Conservation (phyloP, 2,797 vertebrate genomes). For the Aulostomus chinensis region DNA sequence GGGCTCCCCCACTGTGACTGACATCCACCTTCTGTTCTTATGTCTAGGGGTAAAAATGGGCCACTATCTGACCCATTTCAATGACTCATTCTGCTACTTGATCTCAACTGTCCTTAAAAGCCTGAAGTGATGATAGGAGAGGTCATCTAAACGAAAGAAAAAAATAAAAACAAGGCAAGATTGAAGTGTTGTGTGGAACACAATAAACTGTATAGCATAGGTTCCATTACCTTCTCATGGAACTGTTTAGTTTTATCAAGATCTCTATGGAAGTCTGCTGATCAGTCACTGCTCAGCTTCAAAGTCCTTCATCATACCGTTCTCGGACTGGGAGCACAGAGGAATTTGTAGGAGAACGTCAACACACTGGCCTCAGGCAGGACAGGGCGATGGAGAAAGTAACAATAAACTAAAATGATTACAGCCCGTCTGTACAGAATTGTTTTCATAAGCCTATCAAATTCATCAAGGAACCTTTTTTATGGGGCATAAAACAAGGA, state of each 20-base stretch:
- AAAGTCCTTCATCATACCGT: slow-evolving; percentile 33
- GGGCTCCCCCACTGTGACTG: slow-evolving; percentile 70
- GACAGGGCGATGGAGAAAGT: slow-evolving; percentile 46
- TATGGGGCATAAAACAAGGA: slow-evolving; percentile 70
- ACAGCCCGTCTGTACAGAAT: slow-evolving; percentile 59
- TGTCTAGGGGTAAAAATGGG: slow-evolving; percentile 68
- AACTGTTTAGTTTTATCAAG: not conserved
- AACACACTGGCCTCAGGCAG: slow-evolving; percentile 44
- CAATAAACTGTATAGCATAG: too few species aligned
- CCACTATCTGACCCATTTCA: slow-evolving; percentile 79
- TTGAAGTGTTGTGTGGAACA: too few species aligned
- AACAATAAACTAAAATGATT: slow-evolving; percentile 54
- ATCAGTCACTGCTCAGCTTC: too few species aligned
- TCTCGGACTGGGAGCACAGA: slow-evolving; percentile 6
- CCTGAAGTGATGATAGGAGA: slow-evolving; percentile 42
- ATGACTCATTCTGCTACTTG: slow-evolving; percentile 55
- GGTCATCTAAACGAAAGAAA: slow-evolving; percentile 35
- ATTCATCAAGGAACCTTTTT: slow-evolving; percentile 76
- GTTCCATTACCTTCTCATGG: not conserved
- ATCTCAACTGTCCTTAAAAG: slow-evolving; percentile 53
- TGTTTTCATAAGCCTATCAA: slow-evolving; percentile 79
- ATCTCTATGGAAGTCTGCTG: not conserved
- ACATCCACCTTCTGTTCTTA: slow-evolving; percentile 81
- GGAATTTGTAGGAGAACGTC: too few species aligned
- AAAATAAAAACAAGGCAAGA: too few species aligned